Evolutionary conservation across 2,113 vertebrate genomes (phyloP).

Genomic region (Serilophus lunatus): DNA sequence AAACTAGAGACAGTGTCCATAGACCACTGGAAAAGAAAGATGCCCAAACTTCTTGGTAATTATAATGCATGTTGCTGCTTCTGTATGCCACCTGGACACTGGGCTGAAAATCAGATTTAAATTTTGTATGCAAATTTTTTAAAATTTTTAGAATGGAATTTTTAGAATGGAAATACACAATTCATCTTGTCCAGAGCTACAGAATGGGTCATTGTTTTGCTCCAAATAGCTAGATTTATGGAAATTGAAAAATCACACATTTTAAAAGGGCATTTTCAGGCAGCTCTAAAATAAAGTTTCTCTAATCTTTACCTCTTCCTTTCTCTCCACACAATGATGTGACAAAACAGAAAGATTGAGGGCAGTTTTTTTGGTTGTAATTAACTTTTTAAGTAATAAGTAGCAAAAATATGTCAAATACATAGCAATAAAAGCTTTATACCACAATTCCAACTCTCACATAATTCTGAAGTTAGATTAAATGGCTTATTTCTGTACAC

Average conservation of each 20-base stretch:
- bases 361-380: not conserved
- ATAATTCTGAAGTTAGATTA: not conserved
- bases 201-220: not conserved
- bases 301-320: not conserved
- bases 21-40: not conserved
- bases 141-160: not conserved
- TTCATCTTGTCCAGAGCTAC: not conserved
- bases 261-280: not conserved
- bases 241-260: not conserved
- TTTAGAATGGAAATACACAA: not conserved
- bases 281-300: not conserved
- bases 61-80: not conserved
- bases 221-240: not conserved
- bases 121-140: not conserved
- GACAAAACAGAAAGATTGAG: not conserved
- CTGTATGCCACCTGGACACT: not conserved
- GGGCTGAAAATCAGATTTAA: not conserved
- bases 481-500: not conserved
- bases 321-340: not conserved
- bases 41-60: not conserved
- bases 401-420: not conserved
- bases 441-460: not conserved
- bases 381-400: not conserved
- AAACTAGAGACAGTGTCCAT: not conserved
- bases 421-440: not conserved